phyloP scores from a whole-genome alignment of 2,113 vertebrate species.

The Lepisosteus osseus region DNA sequence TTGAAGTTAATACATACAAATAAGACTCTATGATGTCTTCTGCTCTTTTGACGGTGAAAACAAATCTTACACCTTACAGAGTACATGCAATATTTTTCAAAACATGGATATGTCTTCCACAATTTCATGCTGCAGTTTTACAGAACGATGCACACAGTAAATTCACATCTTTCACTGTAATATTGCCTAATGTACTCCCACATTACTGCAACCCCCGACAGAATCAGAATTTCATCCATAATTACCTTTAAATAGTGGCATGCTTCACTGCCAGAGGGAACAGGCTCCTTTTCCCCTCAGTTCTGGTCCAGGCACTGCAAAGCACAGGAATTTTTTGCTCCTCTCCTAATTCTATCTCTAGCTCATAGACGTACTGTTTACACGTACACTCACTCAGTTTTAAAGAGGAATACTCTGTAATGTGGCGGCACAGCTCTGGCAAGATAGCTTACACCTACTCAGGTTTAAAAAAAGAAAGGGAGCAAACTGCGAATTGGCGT shows the following conservation, averaged over 20 bases:
- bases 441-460: conserved; percentile 8
- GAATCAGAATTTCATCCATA: neutral
- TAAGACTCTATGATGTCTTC: too few species aligned
- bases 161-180: too few species aligned
- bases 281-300: conserved; percentile 35
- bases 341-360: conserved; percentile 50
- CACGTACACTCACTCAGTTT: conserved; percentile 7
- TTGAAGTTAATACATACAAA: too few species aligned
- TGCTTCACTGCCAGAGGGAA: conserved; percentile 24
- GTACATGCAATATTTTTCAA: too few species aligned
- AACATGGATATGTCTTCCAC: too few species aligned
- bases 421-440: neutral
- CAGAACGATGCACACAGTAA: too few species aligned
- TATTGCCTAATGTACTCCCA: neutral
- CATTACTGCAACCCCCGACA: conserved; percentile 4
- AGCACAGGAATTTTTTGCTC: conserved; percentile 31
- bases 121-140: too few species aligned
- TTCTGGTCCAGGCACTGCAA: conserved; percentile 6
- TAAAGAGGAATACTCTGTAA: neutral
- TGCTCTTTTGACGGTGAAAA: too few species aligned
- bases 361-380: conserved; percentile 37
- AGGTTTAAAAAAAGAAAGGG: conserved; percentile 7
- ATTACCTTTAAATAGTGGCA: conserved; percentile 55
- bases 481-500: neutral
- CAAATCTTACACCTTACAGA: too few species aligned